phyloP scores from a whole-genome alignment of 92 coral and sea anemone species.

The Siderastrea siderea region DNA sequence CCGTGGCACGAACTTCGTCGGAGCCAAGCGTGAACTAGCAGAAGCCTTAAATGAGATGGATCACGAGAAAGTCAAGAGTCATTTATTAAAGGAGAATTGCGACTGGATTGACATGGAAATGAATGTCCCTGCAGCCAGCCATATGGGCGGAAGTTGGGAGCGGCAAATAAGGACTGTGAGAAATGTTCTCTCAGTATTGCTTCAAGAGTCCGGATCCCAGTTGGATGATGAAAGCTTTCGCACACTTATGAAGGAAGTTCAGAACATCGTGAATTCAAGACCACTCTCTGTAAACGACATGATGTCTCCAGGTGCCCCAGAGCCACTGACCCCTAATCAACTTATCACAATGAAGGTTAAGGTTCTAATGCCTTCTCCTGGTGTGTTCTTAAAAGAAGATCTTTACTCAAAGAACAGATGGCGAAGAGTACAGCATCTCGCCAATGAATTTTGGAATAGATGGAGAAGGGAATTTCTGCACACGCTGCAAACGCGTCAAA shows the following conservation, averaged over 20 bases:
- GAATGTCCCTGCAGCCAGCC: slow-evolving; percentile 70
- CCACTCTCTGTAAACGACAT: slow-evolving; percentile 40
- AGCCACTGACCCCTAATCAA: slow-evolving; percentile 60
- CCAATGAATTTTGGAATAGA: slow-evolving; percentile 49
- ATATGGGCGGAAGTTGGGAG: slow-evolving; percentile 70
- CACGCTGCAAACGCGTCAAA: slow-evolving; percentile 7
- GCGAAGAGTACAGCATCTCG: slow-evolving; percentile 41
- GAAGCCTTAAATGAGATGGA: too few species aligned
- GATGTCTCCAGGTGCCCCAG: slow-evolving; percentile 39
- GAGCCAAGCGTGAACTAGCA: too few species aligned
- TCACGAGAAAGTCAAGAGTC: slow-evolving; percentile 12
- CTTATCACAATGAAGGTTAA: slow-evolving; percentile 56
- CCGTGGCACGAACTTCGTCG: too few species aligned
- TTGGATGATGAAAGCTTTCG: slow-evolving; percentile 65
- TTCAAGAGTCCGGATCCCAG: slow-evolving; percentile 51
- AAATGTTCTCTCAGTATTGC: slow-evolving; percentile 47
- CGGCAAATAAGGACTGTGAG: slow-evolving; percentile 55
- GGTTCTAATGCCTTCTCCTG: slow-evolving; percentile 69
- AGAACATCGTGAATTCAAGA: slow-evolving; percentile 45
- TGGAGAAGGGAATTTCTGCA: slow-evolving; percentile 52
- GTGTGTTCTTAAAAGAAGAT: slow-evolving; percentile 41
- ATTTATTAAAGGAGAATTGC: slow-evolving; percentile 56
- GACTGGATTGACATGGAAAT: slow-evolving; percentile 57
- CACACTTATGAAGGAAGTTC: slow-evolving; percentile 61
- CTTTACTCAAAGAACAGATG: slow-evolving; percentile 40